phyloP scores from a whole-genome alignment of 2,797 vertebrate species.

The Girardinus metallicus region DNA sequence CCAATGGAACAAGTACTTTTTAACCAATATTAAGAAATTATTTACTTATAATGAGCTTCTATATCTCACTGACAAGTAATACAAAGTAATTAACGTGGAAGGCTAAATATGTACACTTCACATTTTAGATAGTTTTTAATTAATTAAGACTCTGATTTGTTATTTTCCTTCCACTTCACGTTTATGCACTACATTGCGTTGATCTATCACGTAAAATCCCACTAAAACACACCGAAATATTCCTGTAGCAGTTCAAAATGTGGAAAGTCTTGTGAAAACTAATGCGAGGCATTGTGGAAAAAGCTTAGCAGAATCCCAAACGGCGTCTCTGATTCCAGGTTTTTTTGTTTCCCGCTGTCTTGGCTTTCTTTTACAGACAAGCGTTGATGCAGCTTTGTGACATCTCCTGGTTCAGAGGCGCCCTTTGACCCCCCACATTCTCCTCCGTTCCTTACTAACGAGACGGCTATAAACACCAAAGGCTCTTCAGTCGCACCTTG shows the following conservation, averaged over 20 bases:
- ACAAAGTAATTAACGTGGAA: background rate
- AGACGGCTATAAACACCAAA: conserved; percentile 1
- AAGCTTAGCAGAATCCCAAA: background rate
- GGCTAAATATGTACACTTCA: background rate
- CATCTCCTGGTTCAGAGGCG: conserved; percentile 3
- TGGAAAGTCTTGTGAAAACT: background rate
- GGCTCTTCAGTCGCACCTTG: conserved; percentile 2
- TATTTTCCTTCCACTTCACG: background rate
- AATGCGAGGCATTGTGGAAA: background rate
- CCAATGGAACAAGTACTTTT: too few species aligned
- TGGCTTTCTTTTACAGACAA: conserved; percentile 10
- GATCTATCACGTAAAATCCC: background rate
- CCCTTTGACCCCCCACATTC: background rate
- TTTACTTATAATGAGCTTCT: too few species aligned
- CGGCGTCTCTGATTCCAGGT: conserved; percentile 3
- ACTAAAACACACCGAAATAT: background rate
- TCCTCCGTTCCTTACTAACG: background rate
- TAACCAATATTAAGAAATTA: too few species aligned
- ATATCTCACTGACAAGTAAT: too few species aligned
- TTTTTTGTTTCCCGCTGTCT: background rate
- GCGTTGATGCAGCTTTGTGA: conserved; percentile 8
- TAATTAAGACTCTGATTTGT: background rate
- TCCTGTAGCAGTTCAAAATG: background rate
- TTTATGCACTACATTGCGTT: background rate
- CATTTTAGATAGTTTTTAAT: background rate